These are phyloP conservation scores for Drosophila mercatorum DNA, from an alignment of 2,888 invertebrate species.

Conservation along the genomic window DNA sequence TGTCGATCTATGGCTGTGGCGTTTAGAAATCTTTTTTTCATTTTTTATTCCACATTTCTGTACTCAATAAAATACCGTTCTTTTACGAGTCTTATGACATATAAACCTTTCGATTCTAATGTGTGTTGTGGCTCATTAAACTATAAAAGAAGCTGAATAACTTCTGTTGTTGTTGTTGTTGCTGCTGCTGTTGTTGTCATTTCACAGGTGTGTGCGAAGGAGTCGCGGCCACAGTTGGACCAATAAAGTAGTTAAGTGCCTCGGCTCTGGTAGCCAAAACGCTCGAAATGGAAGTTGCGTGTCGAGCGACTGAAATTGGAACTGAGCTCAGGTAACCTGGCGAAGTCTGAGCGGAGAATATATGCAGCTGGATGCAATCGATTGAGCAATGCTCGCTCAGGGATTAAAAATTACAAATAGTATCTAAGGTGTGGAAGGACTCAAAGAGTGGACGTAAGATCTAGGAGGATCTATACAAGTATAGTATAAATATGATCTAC, in stretches of 20 bases:
- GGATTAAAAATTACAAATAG: too few species aligned
- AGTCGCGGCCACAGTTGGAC: conserved; percentile 51
- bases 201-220: conserved; percentile 76
- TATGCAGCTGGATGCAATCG: neutral
- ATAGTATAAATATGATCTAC: too few species aligned
- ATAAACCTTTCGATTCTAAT: conserved; percentile 55
- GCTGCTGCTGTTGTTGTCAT: conserved; percentile 57
- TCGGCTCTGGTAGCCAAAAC: conserved; percentile 68
- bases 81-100: conserved; percentile 62
- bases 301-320: conserved; percentile 29
- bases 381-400: neutral
- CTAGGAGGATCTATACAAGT: too few species aligned
- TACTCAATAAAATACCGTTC: conserved; percentile 69
- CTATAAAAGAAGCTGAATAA: conserved; percentile 64
- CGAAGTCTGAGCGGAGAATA: neutral
- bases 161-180: conserved; percentile 44
- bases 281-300: conserved; percentile 72
- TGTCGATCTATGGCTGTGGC: conserved; percentile 56
- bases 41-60: conserved; percentile 18
- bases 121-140: conserved; percentile 54
- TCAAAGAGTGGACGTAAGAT: too few species aligned
- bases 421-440: too few species aligned
- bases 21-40: conserved; percentile 64
- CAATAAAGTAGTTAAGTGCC: conserved; percentile 79
- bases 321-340: conserved; percentile 3